Evolutionary conservation across 2,888 invertebrate species (phyloP).

Genomic region (Sthenelais limicola): DNA sequence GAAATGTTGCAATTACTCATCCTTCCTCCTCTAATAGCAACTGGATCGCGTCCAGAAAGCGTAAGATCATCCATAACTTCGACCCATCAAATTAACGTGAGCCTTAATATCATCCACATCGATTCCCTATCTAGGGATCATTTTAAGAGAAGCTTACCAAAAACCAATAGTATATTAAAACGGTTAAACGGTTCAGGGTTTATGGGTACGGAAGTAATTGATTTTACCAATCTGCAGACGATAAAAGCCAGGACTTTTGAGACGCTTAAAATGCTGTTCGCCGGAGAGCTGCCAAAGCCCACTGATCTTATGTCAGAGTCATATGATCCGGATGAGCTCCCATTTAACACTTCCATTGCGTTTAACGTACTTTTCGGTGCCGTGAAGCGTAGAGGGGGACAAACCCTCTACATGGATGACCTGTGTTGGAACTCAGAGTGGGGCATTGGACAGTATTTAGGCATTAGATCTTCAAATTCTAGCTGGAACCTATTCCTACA

Average conservation of each 20-base stretch:
- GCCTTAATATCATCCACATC: constrained; percentile 8
- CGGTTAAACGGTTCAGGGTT: not conserved
- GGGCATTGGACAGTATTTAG: constrained; percentile 3
- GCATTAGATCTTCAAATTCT: not conserved
- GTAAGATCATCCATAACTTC: too few species aligned
- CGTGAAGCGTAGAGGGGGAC: not conserved
- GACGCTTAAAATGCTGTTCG: not conserved
- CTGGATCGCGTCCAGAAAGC: too few species aligned
- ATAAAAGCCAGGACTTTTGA: constrained; percentile 3
- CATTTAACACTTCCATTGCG: constrained; percentile 6
- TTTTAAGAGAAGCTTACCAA: not conserved
- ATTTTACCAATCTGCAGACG: constrained; percentile 1
- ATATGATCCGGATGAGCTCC: not conserved
- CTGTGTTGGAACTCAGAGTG: constrained; percentile 19
- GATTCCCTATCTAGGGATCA: constrained; percentile 5
- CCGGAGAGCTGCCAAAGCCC: not conserved
- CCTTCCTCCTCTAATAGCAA: not conserved
- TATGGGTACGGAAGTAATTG: not conserved
- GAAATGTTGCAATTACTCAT: constrained; percentile 1
- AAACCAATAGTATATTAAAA: not conserved
- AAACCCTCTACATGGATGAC: not conserved
- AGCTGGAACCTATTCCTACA: not conserved
- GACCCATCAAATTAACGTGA: too few species aligned
- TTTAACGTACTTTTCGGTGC: not conserved
- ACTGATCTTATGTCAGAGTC: constrained; percentile 5